Base-by-base conservation (phyloP, 2,888 invertebrate genomes). In the Oligia fasciuncula region DNA sequence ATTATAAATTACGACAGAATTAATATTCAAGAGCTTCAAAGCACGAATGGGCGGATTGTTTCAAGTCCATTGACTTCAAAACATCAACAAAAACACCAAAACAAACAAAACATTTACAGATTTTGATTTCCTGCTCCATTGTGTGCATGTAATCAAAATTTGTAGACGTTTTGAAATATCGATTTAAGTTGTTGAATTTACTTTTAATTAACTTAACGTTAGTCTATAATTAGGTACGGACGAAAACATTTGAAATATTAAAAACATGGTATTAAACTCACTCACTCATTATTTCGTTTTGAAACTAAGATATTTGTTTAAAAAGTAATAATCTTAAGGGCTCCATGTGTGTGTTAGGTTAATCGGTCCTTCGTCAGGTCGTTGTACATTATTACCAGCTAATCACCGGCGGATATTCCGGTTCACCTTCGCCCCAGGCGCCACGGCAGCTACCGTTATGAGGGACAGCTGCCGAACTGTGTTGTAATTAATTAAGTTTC, bases 361-460 rank as follows among this genome's bases (percentile, higher is more conserved):
- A 70, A 74, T 62, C 43, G 51, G 23, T 4, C 2, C 60, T 14
- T 72, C 14, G 2, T n/a, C 65, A 40, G 85, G 66, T 73, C 83
- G 85, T 88, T 92, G 89, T 91, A 88, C 90, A 91, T 92, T 91
- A 92, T 92, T 89, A 90, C 89, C 83, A 83, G 88, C 87, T 91
- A 91, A 91, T 91, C 88, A 86, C 87, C 87, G 85, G 84, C 63
- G 81, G 81, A 88, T 89, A 85, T 89, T 87, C 86, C 83, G 82
- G 66, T 82, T 79, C 81, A 71, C 76, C 79, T 75, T 81, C 60
- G 29, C 65, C 51, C 9, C 46, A 29, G 11, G 19, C 11, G 8
- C 5, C 11, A 40, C 60, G 13, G 29, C 46, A 8, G 1, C 63
- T 19, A 35, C 19, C 8, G 4, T 76, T n/a, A 43, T 29, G 29